Base-by-base conservation (phyloP, 1,140 invertebrate species). In the Drosophila lacteicornis region DNA sequence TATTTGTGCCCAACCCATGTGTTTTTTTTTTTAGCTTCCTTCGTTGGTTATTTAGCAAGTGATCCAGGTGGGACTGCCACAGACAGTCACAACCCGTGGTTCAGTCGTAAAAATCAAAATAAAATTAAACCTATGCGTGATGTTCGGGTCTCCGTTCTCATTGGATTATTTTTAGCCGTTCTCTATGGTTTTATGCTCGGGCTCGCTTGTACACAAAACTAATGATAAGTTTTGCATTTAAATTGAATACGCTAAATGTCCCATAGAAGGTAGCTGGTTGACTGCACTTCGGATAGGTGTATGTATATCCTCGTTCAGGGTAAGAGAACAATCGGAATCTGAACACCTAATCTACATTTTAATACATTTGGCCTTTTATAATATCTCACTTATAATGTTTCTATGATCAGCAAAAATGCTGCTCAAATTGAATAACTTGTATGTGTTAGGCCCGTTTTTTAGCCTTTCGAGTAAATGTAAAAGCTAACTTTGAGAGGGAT, bases 71-170 rank as follows among this genome's bases (percentile, higher is more conserved):
- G 90, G 86, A 91, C 91, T 60, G 59, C 38, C 27, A 50, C 25
- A 36, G 75, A 59, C 42, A 78, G 80, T 88, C 84, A 79, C 80
- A 73, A 57, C 40, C 60, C 66, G n/a, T 45, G 73, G 40, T 43
- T 40, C 66, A 84, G 80, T 91, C 82, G 79, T 92, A 92, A 92
- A 92, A 92, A 92, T 92, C 91, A 92, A 91, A 92, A 92, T 91
- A 92, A 84, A 92, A 86, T 91, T 87, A 80, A 91, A 92, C 82
- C 90, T 92, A 92, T 92, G 87, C 91, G 84, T 82, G 87, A 86
- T 88, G 84, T 88, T 90, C 80, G 68, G 65, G 56, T 63, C 75
- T 5, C 25, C 68, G 22, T 40, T 77, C 51, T 50, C 63, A 66
- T 75, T 81, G 53, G 65, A 58, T 67, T 79, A 69, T 58, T 46